Evolutionary conservation across 2,797 vertebrate genomes (phyloP).

Genomic region (Decapterus maruadsi): DNA sequence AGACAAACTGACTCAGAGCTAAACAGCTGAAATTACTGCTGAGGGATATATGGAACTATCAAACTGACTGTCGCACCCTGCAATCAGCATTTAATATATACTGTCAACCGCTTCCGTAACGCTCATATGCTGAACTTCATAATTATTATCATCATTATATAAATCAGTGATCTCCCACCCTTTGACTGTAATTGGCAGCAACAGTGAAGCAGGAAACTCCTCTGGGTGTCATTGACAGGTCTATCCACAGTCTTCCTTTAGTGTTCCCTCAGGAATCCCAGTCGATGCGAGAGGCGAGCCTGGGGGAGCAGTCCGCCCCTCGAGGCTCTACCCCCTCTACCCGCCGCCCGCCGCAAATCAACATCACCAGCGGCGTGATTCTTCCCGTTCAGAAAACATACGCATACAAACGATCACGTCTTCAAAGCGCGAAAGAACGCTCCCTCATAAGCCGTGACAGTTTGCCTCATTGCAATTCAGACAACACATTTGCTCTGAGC

Average conservation of each 20-base stretch:
- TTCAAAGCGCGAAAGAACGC: slow-evolving; percentile 30
- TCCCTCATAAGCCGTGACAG: slow-evolving; percentile 47
- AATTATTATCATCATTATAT: neutral
- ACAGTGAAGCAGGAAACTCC: slow-evolving; percentile 5
- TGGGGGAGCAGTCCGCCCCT: slow-evolving; percentile 43
- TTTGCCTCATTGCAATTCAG: slow-evolving; percentile 58
- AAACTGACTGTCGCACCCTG: neutral
- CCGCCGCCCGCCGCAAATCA: slow-evolving; percentile 40
- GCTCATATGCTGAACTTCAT: neutral
- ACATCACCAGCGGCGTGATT: slow-evolving; percentile 27
- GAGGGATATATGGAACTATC: slow-evolving; percentile 17
- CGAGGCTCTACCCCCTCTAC: slow-evolving; percentile 17
- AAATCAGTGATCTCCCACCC: slow-evolving; percentile 19
- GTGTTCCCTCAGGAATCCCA: slow-evolving; percentile 44
- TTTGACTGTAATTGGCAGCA: slow-evolving; percentile 24
- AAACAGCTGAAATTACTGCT: neutral
- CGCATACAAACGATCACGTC: slow-evolving; percentile 60
- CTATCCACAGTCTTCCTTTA: slow-evolving; percentile 37
- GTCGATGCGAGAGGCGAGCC: slow-evolving; percentile 33
- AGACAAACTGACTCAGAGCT: neutral
- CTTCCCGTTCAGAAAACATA: slow-evolving; percentile 36
- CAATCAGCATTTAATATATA: neutral
- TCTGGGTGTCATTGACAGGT: slow-evolving; percentile 61
- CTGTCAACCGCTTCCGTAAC: neutral
- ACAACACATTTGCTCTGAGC: slow-evolving; percentile 40